Base-by-base conservation (phyloP, 2,888 invertebrate species). In the Papilio demoleus region DNA sequence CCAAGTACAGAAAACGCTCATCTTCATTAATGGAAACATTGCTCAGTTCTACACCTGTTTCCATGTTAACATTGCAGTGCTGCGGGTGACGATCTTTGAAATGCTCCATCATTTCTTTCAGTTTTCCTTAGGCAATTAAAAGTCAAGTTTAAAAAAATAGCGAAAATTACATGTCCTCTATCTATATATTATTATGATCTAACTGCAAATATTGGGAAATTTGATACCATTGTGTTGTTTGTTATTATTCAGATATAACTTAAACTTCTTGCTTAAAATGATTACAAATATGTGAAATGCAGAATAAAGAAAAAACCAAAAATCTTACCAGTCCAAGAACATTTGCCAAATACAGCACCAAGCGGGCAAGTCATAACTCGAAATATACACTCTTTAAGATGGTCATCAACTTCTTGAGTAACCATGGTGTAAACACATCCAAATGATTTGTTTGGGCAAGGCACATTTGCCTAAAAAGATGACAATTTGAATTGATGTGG, bases 311-410 rank as follows among this genome's bases (percentile, higher is more conserved):
- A 45, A 45, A 67, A 40, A 24, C 64, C 47, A 38, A 53, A 36
- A 19, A 50, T 68, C 76, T 76, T 80, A 92, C 92, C 92, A 70
- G 78, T 82, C 92, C 92, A 92, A 27, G 88, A 89, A 78, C 92
- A 92, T 72, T 81, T 85, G 5, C 91, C 90, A 70, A 90, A 88
- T 11, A 87, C 86, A 22, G 76, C 75, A 0, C 88, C 87, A 14
- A 88, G 76, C 0, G 92, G 92, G 71, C 92, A 92, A 1, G 83
- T 81, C 85, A 91, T 87, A 42, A 81, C 81, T 34, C 91, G 82
- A 74, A 87, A 92, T 59, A 90, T 88, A 71, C 92, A 92, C 73
- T 92, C 90, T 70, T 88, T 88, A 11, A 88, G 74, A 74, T 92
- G 92, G 6, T 87, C 84, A 4, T 88, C 86, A 24, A 87, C 47